Conservation (phyloP, 2,888 invertebrate genomes). For the Onthophagus sagittarius region DNA sequence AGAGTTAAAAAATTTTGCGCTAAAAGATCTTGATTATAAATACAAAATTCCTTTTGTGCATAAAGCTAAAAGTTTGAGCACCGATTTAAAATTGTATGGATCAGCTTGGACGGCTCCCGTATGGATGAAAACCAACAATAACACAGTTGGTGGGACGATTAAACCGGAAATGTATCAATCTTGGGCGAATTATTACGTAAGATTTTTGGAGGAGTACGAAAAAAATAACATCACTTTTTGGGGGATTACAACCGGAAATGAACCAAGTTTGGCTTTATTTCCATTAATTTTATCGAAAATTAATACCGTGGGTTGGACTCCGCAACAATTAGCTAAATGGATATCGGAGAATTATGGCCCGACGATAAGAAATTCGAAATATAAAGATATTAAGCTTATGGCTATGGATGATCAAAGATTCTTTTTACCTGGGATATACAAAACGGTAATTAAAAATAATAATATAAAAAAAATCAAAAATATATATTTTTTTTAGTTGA, state of each 20-base stretch:
- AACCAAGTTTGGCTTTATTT: conserved; percentile 63
- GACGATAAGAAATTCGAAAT: conserved; percentile 56
- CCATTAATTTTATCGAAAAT: conserved; percentile 52
- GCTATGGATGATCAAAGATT: conserved; percentile 72
- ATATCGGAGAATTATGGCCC: conserved; percentile 71
- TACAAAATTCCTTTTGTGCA: conserved; percentile 52
- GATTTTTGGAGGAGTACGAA: conserved; percentile 73
- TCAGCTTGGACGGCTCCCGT: conserved; percentile 52
- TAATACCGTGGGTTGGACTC: conserved; percentile 74
- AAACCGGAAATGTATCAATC: conserved; percentile 58
- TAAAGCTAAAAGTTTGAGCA: conserved; percentile 29
- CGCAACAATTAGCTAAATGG: conserved; percentile 56
- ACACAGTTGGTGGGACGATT: conserved; percentile 38
- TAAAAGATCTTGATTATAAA: conserved; percentile 63
- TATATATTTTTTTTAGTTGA: too few species aligned
- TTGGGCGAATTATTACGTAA: conserved; percentile 78
- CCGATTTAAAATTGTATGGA: conserved; percentile 48
- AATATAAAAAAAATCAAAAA: too few species aligned
- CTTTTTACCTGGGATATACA: conserved; percentile 50
- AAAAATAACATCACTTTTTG: conserved; percentile 65
- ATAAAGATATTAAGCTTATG: conserved; percentile 63
- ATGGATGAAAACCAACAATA: conserved; percentile 52
- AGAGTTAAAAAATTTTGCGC: conserved; percentile 59
- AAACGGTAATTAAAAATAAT: too few species aligned
- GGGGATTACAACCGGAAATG: conserved; percentile 85